phyloP scores from a whole-genome alignment of 2,797 vertebrate species.

The Spondyliosoma cantharus region DNA sequence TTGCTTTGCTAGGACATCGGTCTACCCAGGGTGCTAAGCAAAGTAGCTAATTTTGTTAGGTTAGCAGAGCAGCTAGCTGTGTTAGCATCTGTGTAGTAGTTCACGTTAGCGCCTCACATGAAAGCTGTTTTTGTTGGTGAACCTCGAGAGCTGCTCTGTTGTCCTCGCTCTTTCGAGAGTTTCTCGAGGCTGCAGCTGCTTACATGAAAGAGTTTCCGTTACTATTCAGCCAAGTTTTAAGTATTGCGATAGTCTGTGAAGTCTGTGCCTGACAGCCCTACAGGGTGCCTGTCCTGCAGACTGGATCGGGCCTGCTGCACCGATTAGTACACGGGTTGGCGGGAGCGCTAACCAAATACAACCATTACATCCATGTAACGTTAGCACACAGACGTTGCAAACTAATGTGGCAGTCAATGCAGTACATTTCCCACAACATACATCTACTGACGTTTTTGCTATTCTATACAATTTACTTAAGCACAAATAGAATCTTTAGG shows the following conservation, averaged over 20 bases:
- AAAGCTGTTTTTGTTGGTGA: constrained; percentile 4
- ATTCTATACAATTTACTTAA: neutral
- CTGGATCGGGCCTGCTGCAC: constrained; percentile 57
- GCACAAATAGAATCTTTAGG: too few species aligned
- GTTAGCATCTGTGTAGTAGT: constrained; percentile 21
- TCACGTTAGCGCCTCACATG: constrained; percentile 16
- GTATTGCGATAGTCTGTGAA: neutral
- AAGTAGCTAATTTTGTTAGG: constrained; percentile 11
- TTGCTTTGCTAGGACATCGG: constrained; percentile 7
- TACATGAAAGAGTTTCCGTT: accelerated
- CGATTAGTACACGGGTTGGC: constrained; percentile 75
- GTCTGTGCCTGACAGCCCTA: constrained; percentile 24
- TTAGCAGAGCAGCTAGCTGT: constrained; percentile 51
- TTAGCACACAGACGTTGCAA: neutral
- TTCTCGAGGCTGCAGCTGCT: accelerated
- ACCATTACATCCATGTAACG: neutral
- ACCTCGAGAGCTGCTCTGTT: neutral
- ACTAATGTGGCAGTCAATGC: neutral
- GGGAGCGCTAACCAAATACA: constrained; percentile 80
- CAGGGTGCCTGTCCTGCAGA: constrained; percentile 12
- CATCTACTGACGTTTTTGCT: accelerated
- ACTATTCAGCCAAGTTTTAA: neutral
- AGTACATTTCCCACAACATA: too few species aligned
- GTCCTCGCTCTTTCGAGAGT: neutral
- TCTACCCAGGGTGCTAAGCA: neutral